Conservation (phyloP, 1,140 invertebrate genomes). For the Aphidius gifuensis region DNA sequence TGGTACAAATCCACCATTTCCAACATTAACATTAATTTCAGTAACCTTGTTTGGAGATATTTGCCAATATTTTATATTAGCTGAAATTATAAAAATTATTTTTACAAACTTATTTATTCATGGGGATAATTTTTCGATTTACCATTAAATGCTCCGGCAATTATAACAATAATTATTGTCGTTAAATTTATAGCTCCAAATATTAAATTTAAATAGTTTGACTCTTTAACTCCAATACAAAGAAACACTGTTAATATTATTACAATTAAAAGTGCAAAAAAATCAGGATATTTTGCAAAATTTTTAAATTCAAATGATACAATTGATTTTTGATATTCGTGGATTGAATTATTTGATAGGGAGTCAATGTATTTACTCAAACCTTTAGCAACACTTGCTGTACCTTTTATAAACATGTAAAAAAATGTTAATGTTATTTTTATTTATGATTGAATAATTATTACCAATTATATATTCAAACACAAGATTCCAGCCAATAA, state of each 20-base stretch:
- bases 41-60: slow-evolving; percentile 61
- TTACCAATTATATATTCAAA: slow-evolving; percentile 87
- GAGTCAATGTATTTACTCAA: slow-evolving; percentile 87
- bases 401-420: slow-evolving; percentile 54
- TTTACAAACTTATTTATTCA: not conserved
- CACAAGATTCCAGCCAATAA: slow-evolving; percentile 86
- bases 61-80: slow-evolving; percentile 61
- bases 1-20: no score
- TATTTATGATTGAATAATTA: slow-evolving; percentile 4
- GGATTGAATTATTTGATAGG: slow-evolving; percentile 72
- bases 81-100: slow-evolving; percentile 25
- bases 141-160: slow-evolving; percentile 80
- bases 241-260: slow-evolving; percentile 69
- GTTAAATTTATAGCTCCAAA: slow-evolving; percentile 84
- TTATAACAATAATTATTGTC: slow-evolving; percentile 80
- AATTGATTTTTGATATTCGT: slow-evolving; percentile 61
- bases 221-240: slow-evolving; percentile 83
- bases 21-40: slow-evolving; percentile 40
- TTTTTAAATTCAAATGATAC: slow-evolving; percentile 72
- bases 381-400: slow-evolving; percentile 88
- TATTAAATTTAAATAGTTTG: slow-evolving; percentile 83
- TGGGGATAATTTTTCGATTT: no score
- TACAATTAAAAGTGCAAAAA: slow-evolving; percentile 72
- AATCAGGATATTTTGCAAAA: slow-evolving; percentile 79
- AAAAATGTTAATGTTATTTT: not conserved